Evolutionary conservation across 1,140 invertebrate genomes (phyloP).

Genomic region (Anadara kagoshimensis): DNA sequence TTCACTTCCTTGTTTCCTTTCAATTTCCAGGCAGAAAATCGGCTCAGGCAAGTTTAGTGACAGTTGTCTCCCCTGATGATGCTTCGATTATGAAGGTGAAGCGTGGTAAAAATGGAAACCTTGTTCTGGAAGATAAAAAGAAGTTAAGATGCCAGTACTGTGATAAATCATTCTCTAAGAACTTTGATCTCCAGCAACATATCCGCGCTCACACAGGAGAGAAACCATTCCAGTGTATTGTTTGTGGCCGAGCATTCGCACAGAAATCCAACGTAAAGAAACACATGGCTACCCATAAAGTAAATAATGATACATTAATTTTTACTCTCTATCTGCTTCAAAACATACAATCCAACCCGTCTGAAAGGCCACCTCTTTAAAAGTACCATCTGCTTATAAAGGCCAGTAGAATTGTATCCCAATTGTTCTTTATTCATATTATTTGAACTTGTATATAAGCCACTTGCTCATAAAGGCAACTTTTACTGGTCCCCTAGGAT

Average conservation of each 20-base stretch:
- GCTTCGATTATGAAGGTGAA: slow-evolving; percentile 13
- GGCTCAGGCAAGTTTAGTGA: slow-evolving; percentile 46
- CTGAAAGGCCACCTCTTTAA: too few relatives aligned
- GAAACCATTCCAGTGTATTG: slow-evolving; percentile 77
- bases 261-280: slow-evolving; percentile 98
- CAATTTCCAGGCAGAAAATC: slow-evolving; percentile 50
- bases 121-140: slow-evolving; percentile 48
- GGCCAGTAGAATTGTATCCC: too few relatives aligned
- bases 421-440: too few relatives aligned
- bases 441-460: too few relatives aligned
- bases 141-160: slow-evolving; percentile 69
- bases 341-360: too few relatives aligned
- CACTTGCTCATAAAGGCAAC: too few relatives aligned
- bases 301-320: slow-evolving; percentile 45
- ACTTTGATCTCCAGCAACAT: slow-evolving; percentile 83
- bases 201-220: slow-evolving; percentile 82
- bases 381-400: too few relatives aligned
- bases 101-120: slow-evolving; percentile 24
- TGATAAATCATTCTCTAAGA: slow-evolving; percentile 75
- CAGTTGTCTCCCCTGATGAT: slow-evolving; percentile 17
- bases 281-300: slow-evolving; percentile 94
- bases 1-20: too few relatives aligned
- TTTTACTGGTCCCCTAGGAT: too few relatives aligned
- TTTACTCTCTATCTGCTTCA: too few relatives aligned
- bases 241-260: slow-evolving; percentile 78